Evolutionary conservation across 2,113 vertebrate species (phyloP).

Genomic region (Conger conger): DNA sequence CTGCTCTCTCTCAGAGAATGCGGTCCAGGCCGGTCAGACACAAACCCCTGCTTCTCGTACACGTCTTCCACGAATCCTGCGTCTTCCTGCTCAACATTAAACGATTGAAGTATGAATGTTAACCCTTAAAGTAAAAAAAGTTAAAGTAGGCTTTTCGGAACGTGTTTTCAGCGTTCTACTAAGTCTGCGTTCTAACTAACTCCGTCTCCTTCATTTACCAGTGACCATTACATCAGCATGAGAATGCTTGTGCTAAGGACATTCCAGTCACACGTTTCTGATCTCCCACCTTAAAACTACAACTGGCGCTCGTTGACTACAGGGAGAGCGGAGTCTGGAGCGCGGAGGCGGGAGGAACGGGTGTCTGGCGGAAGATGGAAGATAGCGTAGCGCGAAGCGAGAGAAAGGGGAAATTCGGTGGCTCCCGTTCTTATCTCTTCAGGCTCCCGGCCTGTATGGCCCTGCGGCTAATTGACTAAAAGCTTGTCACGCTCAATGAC

Average conservation of each 20-base stretch:
- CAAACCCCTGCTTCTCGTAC: background rate
- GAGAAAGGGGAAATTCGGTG: conserved; percentile 1
- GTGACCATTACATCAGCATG: too few species aligned
- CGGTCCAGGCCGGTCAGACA: background rate
- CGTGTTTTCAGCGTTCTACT: too few species aligned
- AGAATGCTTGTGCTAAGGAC: too few species aligned
- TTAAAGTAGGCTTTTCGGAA: too few species aligned
- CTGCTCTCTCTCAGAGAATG: conserved; percentile 8
- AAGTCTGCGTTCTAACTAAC: too few species aligned
- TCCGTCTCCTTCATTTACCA: too few species aligned
- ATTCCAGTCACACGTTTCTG: too few species aligned
- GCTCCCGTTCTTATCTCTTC: background rate
- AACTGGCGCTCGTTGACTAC: background rate
- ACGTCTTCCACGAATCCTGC: background rate
- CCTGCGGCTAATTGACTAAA: background rate
- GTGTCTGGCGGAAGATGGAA: background rate
- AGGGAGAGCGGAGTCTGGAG: background rate
- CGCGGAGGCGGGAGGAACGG: background rate
- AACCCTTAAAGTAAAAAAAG: too few species aligned
- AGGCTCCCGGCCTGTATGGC: background rate
- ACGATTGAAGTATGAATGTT: background rate
- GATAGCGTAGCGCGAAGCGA: background rate
- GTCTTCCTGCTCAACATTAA: background rate
- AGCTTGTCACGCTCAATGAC: background rate
- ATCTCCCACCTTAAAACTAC: too few species aligned